phyloP scores from a whole-genome alignment of 2,888 invertebrate species.

The Prosapia bicincta region DNA sequence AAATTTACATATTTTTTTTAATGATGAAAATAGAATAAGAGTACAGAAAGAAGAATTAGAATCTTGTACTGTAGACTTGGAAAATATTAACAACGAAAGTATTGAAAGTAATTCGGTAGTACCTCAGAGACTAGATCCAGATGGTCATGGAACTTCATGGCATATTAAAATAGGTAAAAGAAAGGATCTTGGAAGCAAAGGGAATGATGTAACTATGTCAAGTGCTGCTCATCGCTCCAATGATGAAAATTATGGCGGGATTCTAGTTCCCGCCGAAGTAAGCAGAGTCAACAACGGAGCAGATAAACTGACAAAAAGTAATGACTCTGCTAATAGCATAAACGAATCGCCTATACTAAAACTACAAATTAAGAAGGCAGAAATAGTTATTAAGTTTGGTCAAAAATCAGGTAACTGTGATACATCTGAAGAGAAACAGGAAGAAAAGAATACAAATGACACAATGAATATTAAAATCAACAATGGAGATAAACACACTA shows the following conservation, averaged over 20 bases:
- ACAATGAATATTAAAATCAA: slow-evolving; percentile 40
- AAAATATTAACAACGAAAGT: slow-evolving; percentile 31
- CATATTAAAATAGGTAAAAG: slow-evolving; percentile 37
- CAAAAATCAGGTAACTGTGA: slow-evolving; percentile 27
- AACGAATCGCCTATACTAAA: slow-evolving; percentile 39
- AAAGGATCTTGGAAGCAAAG: slow-evolving; percentile 15
- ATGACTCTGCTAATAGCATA: slow-evolving; percentile 21
- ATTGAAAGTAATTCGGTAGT: slow-evolving; percentile 9
- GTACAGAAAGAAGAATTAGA: slow-evolving; percentile 38
- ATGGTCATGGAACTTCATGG: slow-evolving; percentile 32
- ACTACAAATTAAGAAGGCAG: slow-evolving; percentile 41
- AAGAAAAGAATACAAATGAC: slow-evolving; percentile 33
- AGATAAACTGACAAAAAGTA: slow-evolving; percentile 28
- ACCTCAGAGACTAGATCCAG: not conserved
- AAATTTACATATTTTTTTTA: slow-evolving; percentile 42
- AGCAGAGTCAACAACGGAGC: slow-evolving; percentile 12
- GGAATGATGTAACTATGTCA: slow-evolving; percentile 13
- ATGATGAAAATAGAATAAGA: slow-evolving; percentile 40
- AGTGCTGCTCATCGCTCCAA: not conserved
- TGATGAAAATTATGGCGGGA: slow-evolving; percentile 12
- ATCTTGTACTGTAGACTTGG: slow-evolving; percentile 25
- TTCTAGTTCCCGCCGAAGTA: slow-evolving; percentile 4
- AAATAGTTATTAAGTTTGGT: slow-evolving; percentile 42
- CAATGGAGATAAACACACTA: slow-evolving; percentile 35
- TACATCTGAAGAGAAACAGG: slow-evolving; percentile 15